These are phyloP conservation scores for Bergia puertoricense DNA, from an alignment of 92 coral and sea anemone species.

Conservation along the genomic window DNA sequence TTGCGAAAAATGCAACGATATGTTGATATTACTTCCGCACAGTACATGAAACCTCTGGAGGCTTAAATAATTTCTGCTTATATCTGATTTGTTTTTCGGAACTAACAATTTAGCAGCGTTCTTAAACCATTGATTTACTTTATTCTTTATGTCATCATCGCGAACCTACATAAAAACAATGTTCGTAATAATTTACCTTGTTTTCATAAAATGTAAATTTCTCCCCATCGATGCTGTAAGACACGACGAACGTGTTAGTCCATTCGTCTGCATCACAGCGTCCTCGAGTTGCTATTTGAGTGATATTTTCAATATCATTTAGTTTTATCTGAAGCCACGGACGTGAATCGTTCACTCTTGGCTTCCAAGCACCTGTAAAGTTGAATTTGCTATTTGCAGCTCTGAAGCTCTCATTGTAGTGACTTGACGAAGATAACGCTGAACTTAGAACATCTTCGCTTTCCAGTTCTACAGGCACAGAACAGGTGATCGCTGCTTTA, in stretches of 20 bases:
- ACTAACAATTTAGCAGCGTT: too few relatives aligned
- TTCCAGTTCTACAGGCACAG: not conserved
- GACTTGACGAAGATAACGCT: conserved; percentile 7
- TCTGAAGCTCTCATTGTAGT: not conserved
- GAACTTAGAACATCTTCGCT: not conserved
- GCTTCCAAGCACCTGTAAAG: conserved; percentile 19
- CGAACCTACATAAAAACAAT: not conserved
- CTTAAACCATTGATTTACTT: too few relatives aligned
- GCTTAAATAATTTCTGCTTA: too few relatives aligned
- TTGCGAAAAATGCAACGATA: too few relatives aligned
- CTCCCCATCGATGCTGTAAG: conserved; percentile 4
- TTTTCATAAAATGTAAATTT: not conserved
- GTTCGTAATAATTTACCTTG: not conserved
- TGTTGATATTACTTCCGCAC: too few relatives aligned
- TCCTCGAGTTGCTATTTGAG: conserved; percentile 18
- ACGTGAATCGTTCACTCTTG: not conserved
- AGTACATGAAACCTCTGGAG: too few relatives aligned
- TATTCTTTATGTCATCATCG: not conserved
- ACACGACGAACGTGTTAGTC: not conserved
- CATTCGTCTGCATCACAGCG: not conserved
- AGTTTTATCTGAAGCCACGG: conserved; percentile 23
- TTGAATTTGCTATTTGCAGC: not conserved
- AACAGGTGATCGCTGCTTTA: not conserved
- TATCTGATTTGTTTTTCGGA: too few relatives aligned
- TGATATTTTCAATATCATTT: not conserved